Evolutionary conservation across 2,113 vertebrate species (phyloP).

Genomic region (Melanostigma gelatinosum): DNA sequence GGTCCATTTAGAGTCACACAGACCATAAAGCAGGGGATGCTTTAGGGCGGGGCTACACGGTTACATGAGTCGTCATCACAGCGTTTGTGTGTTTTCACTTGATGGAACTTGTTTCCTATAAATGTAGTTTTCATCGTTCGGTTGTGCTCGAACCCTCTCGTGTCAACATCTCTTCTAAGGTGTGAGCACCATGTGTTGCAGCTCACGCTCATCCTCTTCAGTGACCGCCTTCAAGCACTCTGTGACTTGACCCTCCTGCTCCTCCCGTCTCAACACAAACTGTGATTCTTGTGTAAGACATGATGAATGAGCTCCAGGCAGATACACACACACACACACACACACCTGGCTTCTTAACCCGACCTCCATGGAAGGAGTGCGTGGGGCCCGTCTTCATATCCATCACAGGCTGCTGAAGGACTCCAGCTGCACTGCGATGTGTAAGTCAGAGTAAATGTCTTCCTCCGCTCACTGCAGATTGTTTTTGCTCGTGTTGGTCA

Average conservation of each 20-base stretch:
- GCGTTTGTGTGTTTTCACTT: no score
- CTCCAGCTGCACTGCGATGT: conserved; percentile 27
- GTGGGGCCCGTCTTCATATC: background rate
- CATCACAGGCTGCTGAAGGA: conserved; percentile 10
- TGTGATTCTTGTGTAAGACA: background rate
- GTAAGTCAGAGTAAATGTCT: conserved; percentile 73
- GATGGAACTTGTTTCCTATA: no score
- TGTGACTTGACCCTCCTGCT: conserved; percentile 19
- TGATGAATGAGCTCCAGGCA: conserved; percentile 38
- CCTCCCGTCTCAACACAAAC: background rate
- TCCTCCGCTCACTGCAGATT: conserved; percentile 65
- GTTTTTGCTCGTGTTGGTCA: no score
- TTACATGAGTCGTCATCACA: no score
- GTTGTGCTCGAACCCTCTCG: no score
- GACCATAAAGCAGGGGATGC: no score
- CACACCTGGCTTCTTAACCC: conserved; percentile 17
- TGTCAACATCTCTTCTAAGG: no score
- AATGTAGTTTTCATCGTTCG: no score
- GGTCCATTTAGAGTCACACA: no score
- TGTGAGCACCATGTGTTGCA: no score
- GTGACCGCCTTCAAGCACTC: conserved; percentile 35
- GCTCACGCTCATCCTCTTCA: background rate
- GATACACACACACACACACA: conserved; percentile 2
- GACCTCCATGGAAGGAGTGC: background rate
- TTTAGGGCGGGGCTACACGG: no score